These are phyloP conservation scores for Hylaea fasciaria DNA, from an alignment of 2,888 invertebrate genomes.

Conservation along the genomic window DNA sequence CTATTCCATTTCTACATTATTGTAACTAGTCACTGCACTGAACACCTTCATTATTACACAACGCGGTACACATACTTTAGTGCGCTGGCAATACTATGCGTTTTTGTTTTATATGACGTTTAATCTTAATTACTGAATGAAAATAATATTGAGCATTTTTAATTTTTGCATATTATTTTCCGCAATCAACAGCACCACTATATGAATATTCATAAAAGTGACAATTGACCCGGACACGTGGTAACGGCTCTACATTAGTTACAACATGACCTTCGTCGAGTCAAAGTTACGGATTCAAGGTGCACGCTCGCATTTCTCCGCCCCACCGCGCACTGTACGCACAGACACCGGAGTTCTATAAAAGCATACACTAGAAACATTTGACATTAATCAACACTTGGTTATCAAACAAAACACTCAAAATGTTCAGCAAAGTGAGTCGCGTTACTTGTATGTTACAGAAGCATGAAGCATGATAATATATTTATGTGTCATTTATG, in stretches of 20 bases:
- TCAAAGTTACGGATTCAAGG: slow-evolving; percentile 52
- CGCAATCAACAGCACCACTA: background rate
- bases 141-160: too few species aligned
- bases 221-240: slow-evolving; percentile 42
- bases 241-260: slow-evolving; percentile 35
- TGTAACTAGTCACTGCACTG: too few species aligned
- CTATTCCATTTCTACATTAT: too few species aligned
- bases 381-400: slow-evolving; percentile 60
- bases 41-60: too few species aligned
- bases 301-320: slow-evolving; percentile 44
- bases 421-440: slow-evolving; percentile 74
- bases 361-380: slow-evolving; percentile 47
- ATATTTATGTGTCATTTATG: too few species aligned
- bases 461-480: background rate
- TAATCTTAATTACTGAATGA: too few species aligned
- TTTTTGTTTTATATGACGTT: too few species aligned
- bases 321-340: slow-evolving; percentile 41
- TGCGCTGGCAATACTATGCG: too few species aligned
- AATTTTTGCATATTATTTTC: background rate
- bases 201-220: slow-evolving; percentile 1
- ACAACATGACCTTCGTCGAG: slow-evolving; percentile 41
- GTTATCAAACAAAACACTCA: slow-evolving; percentile 53
- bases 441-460: background rate
- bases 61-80: too few species aligned
- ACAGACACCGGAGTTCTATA: slow-evolving; percentile 43